Evolutionary conservation across 64 coral and sea anemone genomes (phyloP).

Genomic region (Catalaphyllia jardinei): DNA sequence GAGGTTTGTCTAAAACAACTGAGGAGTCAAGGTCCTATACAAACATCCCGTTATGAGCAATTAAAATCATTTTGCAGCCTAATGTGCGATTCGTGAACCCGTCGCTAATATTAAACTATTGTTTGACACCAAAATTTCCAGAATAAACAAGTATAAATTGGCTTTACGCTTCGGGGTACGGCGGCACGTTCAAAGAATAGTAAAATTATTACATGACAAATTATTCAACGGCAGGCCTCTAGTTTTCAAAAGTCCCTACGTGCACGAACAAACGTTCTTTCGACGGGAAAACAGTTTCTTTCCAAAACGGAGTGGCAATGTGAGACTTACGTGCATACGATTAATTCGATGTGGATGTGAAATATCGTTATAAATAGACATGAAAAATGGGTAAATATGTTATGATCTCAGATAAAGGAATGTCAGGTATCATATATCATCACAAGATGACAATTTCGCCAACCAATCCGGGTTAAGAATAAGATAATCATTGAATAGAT

Average conservation of each 20-base stretch:
- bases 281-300: background rate
- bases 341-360: background rate
- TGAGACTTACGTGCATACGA: too few species aligned
- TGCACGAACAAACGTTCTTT: background rate
- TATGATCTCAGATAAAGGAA: background rate
- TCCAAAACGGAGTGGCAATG: background rate
- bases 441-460: background rate
- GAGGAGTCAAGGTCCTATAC: background rate
- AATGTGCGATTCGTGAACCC: background rate
- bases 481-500: background rate
- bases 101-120: constrained; percentile 27
- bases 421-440: constrained; percentile 17
- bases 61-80: background rate
- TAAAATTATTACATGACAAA: background rate
- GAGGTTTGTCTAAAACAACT: background rate
- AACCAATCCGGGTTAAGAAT: background rate
- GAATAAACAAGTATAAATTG: constrained; percentile 29
- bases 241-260: background rate
- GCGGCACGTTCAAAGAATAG: constrained; percentile 19
- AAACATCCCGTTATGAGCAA: background rate
- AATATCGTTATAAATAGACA: background rate
- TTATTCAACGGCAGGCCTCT: background rate
- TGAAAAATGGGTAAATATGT: background rate
- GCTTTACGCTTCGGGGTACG: background rate
- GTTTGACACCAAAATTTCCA: constrained; percentile 1